Conservation (phyloP, 1,140 invertebrate genomes). For the Saccostrea echinata region DNA sequence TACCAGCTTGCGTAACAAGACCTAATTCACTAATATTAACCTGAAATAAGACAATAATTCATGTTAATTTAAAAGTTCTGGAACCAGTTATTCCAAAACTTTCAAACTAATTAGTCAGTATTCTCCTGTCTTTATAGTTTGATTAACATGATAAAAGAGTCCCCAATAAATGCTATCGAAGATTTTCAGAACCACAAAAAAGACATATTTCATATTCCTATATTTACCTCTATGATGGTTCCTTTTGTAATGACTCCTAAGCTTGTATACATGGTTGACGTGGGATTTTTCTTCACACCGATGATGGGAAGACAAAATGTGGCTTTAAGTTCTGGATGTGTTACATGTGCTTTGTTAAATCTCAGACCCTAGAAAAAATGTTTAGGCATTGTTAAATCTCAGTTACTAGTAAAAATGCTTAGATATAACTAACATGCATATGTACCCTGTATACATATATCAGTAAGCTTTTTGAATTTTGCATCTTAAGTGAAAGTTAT, state of each 20-base stretch:
- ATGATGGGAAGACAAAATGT: conserved; percentile 99
- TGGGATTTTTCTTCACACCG: conserved; percentile 99
- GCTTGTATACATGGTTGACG: conserved; percentile 96
- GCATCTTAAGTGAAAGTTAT: neutral
- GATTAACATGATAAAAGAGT: too few relatives aligned
- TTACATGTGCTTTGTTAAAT: conserved; percentile 94
- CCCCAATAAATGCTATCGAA: too few relatives aligned
- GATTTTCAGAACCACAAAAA: too few relatives aligned
- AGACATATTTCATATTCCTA: neutral
- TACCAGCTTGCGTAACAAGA: conserved; percentile 98
- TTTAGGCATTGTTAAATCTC: conserved; percentile 86
- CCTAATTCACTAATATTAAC: conserved; percentile 99
- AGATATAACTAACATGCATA: neutral
- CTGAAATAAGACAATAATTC: conserved; percentile 62
- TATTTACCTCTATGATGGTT: conserved; percentile 79
- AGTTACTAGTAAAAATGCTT: conserved; percentile 72
- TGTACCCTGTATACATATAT: neutral
- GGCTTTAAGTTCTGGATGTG: conserved; percentile 99
- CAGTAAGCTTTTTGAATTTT: too few relatives aligned
- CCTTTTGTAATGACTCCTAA: conserved; percentile 98
- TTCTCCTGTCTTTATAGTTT: too few relatives aligned
- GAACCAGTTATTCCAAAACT: too few relatives aligned
- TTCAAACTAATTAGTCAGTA: too few relatives aligned
- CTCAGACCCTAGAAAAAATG: conserved; percentile 75
- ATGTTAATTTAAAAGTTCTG: too few relatives aligned